Conservation (phyloP, 2,797 vertebrate species). For the Eptatretus atami region DNA sequence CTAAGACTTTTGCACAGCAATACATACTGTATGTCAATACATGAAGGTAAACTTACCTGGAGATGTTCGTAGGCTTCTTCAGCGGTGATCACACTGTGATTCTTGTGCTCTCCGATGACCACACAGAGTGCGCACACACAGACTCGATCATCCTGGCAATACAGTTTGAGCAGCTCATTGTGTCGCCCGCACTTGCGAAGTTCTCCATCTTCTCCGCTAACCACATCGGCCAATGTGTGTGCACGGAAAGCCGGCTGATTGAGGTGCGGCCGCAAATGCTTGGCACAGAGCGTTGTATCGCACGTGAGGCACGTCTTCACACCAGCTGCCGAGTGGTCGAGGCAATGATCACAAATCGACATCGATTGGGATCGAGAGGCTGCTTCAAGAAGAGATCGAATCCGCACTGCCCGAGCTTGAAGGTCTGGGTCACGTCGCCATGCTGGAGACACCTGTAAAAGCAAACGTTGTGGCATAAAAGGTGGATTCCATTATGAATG, state of each 20-base stretch:
- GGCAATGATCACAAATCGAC: neutral
- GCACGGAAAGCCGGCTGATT: neutral
- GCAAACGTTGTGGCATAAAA: too few relatives aligned
- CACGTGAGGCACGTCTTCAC: slow-evolving; percentile 3
- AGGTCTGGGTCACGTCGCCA: too few relatives aligned
- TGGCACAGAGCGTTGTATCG: neutral
- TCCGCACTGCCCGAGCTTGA: too few relatives aligned
- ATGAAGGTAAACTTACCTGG: too few relatives aligned
- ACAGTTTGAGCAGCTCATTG: neutral
- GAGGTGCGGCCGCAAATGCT: slow-evolving; percentile 3
- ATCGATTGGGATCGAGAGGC: too few relatives aligned
- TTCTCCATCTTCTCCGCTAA: neutral
- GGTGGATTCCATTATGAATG: too few relatives aligned
- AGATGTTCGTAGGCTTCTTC: too few relatives aligned
- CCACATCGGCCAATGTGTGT: neutral
- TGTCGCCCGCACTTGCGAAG: neutral
- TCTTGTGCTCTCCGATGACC: neutral
- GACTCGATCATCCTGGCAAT: neutral
- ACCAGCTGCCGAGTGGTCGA: neutral
- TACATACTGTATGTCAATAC: too few relatives aligned
- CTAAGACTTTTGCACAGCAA: too few relatives aligned
- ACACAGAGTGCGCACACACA: slow-evolving; percentile 1
- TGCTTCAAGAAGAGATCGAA: too few relatives aligned
- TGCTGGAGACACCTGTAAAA: too few relatives aligned
- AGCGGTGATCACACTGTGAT: too few relatives aligned